Base-by-base conservation (phyloP, 1,140 invertebrate genomes). In the Cyclargus thomasi region DNA sequence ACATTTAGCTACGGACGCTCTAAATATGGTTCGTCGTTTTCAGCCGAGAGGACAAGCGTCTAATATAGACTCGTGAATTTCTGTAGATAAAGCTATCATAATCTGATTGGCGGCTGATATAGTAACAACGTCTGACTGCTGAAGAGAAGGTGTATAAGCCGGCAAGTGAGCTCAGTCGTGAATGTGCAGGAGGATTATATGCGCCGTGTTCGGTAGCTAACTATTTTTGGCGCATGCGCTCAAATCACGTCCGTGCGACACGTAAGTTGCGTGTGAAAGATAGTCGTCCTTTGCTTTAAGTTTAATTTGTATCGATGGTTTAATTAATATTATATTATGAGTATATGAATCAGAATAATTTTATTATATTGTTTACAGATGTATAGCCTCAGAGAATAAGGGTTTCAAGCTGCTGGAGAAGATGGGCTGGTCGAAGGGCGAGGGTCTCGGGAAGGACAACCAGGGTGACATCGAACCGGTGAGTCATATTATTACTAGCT, bases 341-440 rank as follows among this genome's bases (percentile, higher is more conserved):
- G 21, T 22, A 6, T 70, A n/a, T n/a, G n/a, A n/a, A 23, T 23
- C 1, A 23, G 6, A 2, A 2, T 23, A 6, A 23, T 23, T 1
- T 23, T 23, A 2, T 1, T 29, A 7, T 29, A 0, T 68, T 67
- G 64, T 73, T 73, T 47, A 68, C 83, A 97, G 96, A 76, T 93
- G 93, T 21, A 95, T 98, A 76, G 84, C 93, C 17, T 90, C 94
- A 20, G 92, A 94, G 36, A 98, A 97, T 79, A 97, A 96, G 90
- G 97, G 97, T 0, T 98, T 97, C 84, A 95, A 97, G 91, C 85
- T 98, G 83, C 82, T 98, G 47, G 91, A 95, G 64, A 98, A 97
- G 90, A 96, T 98, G 95, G 97, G 97, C 16, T 98, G 97, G 97
- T 94, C 93, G n/a, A 94, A 96, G 86, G 97, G 97, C 65, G 92